Evolutionary conservation across 2,113 vertebrate genomes (phyloP).

Genomic region (Collichthys lucidus): DNA sequence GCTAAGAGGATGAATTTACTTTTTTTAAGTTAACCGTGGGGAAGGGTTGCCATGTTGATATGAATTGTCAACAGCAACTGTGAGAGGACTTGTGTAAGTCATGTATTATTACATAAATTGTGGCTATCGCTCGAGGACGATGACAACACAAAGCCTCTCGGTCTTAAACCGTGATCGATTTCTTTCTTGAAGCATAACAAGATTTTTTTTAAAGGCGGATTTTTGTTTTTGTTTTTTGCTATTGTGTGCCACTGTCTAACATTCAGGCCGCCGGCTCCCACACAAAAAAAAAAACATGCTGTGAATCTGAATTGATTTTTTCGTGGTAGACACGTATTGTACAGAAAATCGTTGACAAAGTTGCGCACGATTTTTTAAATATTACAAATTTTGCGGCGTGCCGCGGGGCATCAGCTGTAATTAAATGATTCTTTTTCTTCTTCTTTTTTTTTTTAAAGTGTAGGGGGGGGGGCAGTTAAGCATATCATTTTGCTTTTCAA

Average conservation of each 20-base stretch:
- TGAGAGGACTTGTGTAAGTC: constrained; percentile 3
- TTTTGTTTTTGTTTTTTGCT: constrained; percentile 56
- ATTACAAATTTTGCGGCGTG: constrained; percentile 26
- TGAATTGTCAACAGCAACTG: constrained; percentile 10
- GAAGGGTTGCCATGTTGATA: constrained; percentile 3
- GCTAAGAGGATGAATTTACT: constrained; percentile 38
- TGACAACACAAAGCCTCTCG: constrained; percentile 50
- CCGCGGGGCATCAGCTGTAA: constrained; percentile 8
- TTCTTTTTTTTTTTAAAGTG: neutral
- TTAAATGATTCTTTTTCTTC: constrained; percentile 30
- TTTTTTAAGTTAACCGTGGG: too few relatives aligned
- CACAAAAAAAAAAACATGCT: constrained; percentile 1
- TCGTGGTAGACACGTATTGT: neutral
- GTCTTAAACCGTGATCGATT: constrained; percentile 18
- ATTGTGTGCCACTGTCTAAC: constrained; percentile 49
- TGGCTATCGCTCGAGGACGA: constrained; percentile 14
- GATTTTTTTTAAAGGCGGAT: constrained; percentile 35
- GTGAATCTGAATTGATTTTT: constrained; percentile 18
- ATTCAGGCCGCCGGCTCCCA: constrained; percentile 34
- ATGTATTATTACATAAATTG: constrained; percentile 8
- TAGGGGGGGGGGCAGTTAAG: constrained; percentile 2
- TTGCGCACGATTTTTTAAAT: neutral
- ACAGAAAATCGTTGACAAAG: constrained; percentile 21
- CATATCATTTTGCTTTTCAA: constrained; percentile 53
- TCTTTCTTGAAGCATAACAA: constrained; percentile 20